phyloP scores from a whole-genome alignment of 2,797 vertebrate species.

The Clamator glandarius region DNA sequence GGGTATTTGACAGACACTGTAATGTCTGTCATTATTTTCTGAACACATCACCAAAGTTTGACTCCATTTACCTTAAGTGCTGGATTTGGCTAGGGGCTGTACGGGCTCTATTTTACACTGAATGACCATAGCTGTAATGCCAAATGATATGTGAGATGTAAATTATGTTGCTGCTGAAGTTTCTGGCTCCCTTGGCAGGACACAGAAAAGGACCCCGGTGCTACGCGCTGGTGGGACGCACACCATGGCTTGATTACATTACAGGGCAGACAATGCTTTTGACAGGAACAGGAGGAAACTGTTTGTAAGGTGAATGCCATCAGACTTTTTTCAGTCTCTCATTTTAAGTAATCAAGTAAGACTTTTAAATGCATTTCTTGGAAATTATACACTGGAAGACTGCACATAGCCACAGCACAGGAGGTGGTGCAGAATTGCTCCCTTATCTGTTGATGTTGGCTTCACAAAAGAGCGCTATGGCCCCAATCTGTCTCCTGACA shows the following conservation, averaged over 20 bases:
- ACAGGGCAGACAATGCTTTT: fast-evolving
- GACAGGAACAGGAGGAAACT: background rate
- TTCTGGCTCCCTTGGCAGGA: background rate
- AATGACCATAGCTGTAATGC: background rate
- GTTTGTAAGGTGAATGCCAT: background rate
- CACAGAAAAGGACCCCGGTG: fast-evolving
- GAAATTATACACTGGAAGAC: background rate
- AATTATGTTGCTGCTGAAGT: background rate
- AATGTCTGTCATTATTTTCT: slow-evolving; percentile 38
- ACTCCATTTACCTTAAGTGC: slow-evolving; percentile 17
- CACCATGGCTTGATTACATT: fast-evolving
- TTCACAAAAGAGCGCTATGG: background rate
- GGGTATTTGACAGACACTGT: fast-evolving
- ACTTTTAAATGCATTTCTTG: background rate
- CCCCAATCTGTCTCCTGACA: background rate
- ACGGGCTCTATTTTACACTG: background rate
- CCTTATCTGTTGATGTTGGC: slow-evolving; percentile 30
- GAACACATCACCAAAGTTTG: background rate
- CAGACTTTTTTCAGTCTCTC: background rate
- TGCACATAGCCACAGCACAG: fast-evolving
- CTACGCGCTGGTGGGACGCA: fast-evolving
- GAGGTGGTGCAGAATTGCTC: fast-evolving
- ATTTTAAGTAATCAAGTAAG: background rate
- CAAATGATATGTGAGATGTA: background rate
- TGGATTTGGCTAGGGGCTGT: slow-evolving; percentile 9